These are phyloP conservation scores for Sinhomidia bicolor DNA, from an alignment of 2,888 invertebrate species.

Conservation along the genomic window DNA sequence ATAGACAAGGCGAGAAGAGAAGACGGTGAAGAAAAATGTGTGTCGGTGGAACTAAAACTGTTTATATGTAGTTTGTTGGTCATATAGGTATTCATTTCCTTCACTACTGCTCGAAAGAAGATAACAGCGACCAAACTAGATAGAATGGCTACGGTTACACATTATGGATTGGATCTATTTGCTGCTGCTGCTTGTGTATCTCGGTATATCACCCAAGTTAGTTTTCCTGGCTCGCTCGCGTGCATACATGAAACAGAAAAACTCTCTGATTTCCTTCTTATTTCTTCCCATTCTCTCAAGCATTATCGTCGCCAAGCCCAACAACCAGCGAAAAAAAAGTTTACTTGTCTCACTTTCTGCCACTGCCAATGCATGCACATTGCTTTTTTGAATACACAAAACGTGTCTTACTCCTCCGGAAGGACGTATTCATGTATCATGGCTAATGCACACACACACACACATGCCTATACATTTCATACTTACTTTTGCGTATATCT, in stretches of 20 bases:
- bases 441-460: conserved; percentile 40
- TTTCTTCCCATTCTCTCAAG: conserved; percentile 26
- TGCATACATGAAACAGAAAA: conserved; percentile 24
- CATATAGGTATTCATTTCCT: conserved; percentile 62
- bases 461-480: not conserved
- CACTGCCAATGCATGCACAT: conserved; percentile 16
- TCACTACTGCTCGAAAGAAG: too few relatives aligned
- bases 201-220: conserved; percentile 8
- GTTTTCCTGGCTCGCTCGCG: conserved; percentile 36
- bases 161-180: conserved; percentile 2
- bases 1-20: conserved; percentile 35
- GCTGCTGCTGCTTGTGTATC: too few relatives aligned
- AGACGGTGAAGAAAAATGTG: conserved; percentile 58
- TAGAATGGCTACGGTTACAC: conserved; percentile 16
- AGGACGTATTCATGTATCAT: conserved; percentile 44
- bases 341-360: conserved; percentile 41
- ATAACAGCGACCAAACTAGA: conserved; percentile 40
- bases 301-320: conserved; percentile 48
- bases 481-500: not conserved
- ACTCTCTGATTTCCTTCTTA: not conserved
- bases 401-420: conserved; percentile 54
- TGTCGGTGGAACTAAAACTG: conserved; percentile 51
- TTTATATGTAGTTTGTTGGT: conserved; percentile 40
- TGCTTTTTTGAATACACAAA: conserved; percentile 61
- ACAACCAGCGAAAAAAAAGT: conserved; percentile 31